Percentiles rank a stretch among this genome's conserved stretches.
These are phyloP conservation scores for Mesodorylaimus sp. DNA, from an alignment of 2,888 invertebrate genomes.

Conservation along the genomic window DNA sequence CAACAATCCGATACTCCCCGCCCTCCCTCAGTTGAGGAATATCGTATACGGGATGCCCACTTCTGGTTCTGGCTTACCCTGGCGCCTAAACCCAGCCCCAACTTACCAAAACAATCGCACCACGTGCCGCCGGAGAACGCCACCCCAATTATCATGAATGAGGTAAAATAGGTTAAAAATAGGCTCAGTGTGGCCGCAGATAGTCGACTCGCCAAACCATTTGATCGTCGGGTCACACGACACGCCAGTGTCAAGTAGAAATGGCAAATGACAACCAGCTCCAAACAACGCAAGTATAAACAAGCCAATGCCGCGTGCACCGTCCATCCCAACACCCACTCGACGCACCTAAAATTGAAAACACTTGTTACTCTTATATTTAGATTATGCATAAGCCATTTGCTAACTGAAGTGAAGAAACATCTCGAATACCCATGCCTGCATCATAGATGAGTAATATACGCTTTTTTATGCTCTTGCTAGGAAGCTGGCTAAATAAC, in stretches of 20 bases:
- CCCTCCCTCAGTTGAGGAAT: too few relatives aligned
- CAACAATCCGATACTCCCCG: too few relatives aligned
- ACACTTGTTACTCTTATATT: not conserved
- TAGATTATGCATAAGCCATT: not conserved
- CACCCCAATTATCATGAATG: conserved; percentile 4
- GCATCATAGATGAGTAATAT: too few relatives aligned
- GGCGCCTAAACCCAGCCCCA: not conserved
- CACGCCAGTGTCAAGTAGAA: conserved; percentile 4
- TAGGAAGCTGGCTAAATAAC: too few relatives aligned
- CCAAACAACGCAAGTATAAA: conserved; percentile 4
- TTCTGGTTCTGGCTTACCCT: not conserved
- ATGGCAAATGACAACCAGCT: conserved; percentile 8
- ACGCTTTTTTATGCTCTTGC: too few relatives aligned
- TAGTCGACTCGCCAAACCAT: too few relatives aligned
- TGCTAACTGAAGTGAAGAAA: not conserved
- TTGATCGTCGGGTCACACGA: not conserved
- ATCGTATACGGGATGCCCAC: too few relatives aligned
- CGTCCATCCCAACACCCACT: conserved; percentile 7
- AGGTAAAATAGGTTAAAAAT: conserved; percentile 7
- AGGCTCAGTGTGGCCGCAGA: too few relatives aligned
- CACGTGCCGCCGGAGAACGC: conserved; percentile 3
- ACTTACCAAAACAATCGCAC: conserved; percentile 9
- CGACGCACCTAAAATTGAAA: not conserved
- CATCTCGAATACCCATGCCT: too few relatives aligned
- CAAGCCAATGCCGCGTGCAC: conserved; percentile 3